Evolutionary conservation across 1,140 invertebrate species (phyloP).

Genomic region (Drosophila bipectinata): DNA sequence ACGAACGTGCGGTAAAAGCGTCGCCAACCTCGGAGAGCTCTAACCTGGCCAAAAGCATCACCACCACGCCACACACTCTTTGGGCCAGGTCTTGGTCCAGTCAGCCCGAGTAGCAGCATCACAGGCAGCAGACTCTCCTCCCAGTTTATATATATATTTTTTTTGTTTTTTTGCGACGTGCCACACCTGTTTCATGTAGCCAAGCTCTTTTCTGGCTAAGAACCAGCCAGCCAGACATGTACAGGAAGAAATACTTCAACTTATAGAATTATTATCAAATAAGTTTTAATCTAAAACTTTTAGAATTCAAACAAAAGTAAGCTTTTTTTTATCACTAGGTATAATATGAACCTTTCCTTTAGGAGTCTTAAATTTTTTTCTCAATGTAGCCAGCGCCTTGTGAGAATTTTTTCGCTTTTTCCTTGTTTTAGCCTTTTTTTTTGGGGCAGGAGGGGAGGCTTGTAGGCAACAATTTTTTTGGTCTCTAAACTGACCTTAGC

Average conservation of each 20-base stretch:
- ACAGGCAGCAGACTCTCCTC: conserved; percentile 57
- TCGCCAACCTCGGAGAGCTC: conserved; percentile 68
- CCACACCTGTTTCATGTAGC: conserved; percentile 83
- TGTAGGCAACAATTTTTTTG: conserved; percentile 76
- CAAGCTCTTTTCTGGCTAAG: conserved; percentile 55
- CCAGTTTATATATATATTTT: conserved; percentile 39
- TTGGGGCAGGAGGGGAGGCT: conserved; percentile 20
- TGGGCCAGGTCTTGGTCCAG: conserved; percentile 64
- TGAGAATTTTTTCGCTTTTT: conserved; percentile 60
- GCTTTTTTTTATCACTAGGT: too few relatives aligned
- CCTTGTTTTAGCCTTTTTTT: conserved; percentile 35
- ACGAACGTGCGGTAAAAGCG: conserved; percentile 83
- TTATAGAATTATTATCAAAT: too few relatives aligned
- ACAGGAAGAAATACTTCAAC: conserved; percentile 5
- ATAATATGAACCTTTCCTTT: too few relatives aligned
- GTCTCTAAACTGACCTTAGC: conserved; percentile 77
- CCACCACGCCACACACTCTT: conserved; percentile 40
- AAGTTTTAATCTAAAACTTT: too few relatives aligned
- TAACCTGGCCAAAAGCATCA: conserved; percentile 51
- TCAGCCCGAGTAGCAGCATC: conserved; percentile 55
- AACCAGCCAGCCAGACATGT: conserved; percentile 43
- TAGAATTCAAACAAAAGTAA: too few relatives aligned
- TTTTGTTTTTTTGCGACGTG: conserved; percentile 58
- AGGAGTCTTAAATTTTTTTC: conserved; percentile 1
- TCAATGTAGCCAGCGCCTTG: conserved; percentile 55